Conservation (phyloP, 2,113 vertebrate species). For the Illadopsis cleaveri region DNA sequence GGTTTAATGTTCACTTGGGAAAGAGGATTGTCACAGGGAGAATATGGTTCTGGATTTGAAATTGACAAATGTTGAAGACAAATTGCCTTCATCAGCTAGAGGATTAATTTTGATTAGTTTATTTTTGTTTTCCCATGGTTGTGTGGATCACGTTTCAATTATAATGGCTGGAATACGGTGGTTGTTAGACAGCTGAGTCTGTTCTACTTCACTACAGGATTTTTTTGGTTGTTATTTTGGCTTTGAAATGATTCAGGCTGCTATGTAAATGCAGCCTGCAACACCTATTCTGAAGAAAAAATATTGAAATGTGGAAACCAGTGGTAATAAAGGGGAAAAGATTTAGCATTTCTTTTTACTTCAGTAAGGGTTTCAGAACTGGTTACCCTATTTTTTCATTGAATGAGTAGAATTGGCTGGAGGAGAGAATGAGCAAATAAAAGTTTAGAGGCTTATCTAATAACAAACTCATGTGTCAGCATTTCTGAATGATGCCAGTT, state of each 20-base stretch:
- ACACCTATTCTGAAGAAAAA: background rate
- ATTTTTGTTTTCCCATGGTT: background rate
- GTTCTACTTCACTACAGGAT: background rate
- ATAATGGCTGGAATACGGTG: background rate
- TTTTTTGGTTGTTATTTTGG: background rate
- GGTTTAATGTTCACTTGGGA: background rate
- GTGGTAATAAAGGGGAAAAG: background rate
- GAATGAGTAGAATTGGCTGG: background rate
- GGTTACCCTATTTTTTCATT: background rate
- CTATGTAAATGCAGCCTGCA: background rate
- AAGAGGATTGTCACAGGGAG: background rate
- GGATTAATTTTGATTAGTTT: background rate
- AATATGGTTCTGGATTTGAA: background rate
- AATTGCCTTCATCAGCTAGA: background rate
- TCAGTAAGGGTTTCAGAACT: background rate
- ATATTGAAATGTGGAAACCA: accelerated
- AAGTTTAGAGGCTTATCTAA: background rate
- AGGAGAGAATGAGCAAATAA: background rate
- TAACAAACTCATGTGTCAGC: background rate
- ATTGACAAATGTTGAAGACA: background rate
- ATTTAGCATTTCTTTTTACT: background rate
- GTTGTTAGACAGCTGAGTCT: background rate
- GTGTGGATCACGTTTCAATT: background rate
- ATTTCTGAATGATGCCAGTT: background rate
- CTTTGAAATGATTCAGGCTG: background rate